Conservation (phyloP, 2,888 invertebrate genomes). For the Catocala fraxini region DNA sequence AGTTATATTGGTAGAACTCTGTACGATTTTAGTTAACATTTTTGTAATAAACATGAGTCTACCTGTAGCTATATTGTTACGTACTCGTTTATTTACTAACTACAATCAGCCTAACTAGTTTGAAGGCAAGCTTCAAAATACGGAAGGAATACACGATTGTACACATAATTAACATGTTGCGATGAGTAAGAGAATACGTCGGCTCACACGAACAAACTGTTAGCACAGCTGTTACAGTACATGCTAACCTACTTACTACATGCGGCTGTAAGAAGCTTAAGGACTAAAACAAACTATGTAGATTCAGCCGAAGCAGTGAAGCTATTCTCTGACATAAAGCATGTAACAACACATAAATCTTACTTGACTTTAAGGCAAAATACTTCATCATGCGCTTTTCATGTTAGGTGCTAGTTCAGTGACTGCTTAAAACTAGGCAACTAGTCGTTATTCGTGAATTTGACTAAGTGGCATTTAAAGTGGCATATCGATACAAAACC, state of each 20-base stretch:
- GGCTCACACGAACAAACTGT: slow-evolving; percentile 20
- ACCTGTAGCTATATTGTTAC: no score
- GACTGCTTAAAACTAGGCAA: no score
- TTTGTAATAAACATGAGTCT: no score
- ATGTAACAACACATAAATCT: neutral
- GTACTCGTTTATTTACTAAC: no score
- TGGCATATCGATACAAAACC: no score
- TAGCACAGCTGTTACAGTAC: slow-evolving; percentile 38
- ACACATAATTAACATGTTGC: slow-evolving; percentile 1
- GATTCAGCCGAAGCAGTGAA: slow-evolving; percentile 12
- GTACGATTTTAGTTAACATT: no score
- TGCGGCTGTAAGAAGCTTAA: slow-evolving; percentile 41
- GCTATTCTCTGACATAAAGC: slow-evolving; percentile 8
- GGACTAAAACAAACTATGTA: slow-evolving; percentile 38
- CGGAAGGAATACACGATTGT: neutral
- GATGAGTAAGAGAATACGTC: slow-evolving; percentile 24
- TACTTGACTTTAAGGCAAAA: neutral
- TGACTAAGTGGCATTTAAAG: no score
- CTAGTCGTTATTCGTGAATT: no score
- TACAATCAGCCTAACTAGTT: neutral
- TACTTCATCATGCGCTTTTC: slow-evolving; percentile 1
- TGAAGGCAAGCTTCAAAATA: neutral
- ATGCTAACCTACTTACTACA: slow-evolving; percentile 32
- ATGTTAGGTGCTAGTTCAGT: neutral
- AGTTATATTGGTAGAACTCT: no score